These are phyloP conservation scores for Spongia lamella DNA, from an alignment of 37 sponge, comb jelly and placozoan species.

Conservation along the genomic window DNA sequence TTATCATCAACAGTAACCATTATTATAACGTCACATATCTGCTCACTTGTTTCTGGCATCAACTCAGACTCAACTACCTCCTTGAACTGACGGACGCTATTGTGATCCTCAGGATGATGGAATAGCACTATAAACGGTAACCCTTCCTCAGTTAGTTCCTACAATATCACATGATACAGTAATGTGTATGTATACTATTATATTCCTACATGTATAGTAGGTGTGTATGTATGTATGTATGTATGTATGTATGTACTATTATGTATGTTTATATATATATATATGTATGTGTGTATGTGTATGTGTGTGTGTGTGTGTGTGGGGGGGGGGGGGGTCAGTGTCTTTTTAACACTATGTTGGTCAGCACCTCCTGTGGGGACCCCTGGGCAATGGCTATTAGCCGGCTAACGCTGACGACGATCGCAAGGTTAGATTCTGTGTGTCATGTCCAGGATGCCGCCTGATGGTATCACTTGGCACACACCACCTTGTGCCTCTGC, in stretches of 20 bases:
- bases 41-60: slow-evolving; percentile 41
- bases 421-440: too few species aligned
- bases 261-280: slow-evolving; percentile 12
- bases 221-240: slow-evolving; percentile 21
- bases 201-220: not conserved
- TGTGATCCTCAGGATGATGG: slow-evolving; percentile 86
- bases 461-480: too few species aligned
- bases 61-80: slow-evolving; percentile 75
- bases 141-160: slow-evolving; percentile 97
- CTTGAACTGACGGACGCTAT: slow-evolving; percentile 65
- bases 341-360: too few species aligned
- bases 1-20: too few species aligned
- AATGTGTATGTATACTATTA: slow-evolving; percentile 1
- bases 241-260: too few species aligned
- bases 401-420: too few species aligned
- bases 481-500: too few species aligned
- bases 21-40: not conserved
- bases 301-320: slow-evolving; percentile 20
- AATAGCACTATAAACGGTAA: slow-evolving; percentile 94
- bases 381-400: too few species aligned
- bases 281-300: too few species aligned
- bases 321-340: too few species aligned
- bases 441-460: too few species aligned
- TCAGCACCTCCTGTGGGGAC: too few species aligned
- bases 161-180: not conserved